These are phyloP conservation scores for Saccostrea echinata DNA, from an alignment of 1,140 invertebrate species.

Conservation along the genomic window DNA sequence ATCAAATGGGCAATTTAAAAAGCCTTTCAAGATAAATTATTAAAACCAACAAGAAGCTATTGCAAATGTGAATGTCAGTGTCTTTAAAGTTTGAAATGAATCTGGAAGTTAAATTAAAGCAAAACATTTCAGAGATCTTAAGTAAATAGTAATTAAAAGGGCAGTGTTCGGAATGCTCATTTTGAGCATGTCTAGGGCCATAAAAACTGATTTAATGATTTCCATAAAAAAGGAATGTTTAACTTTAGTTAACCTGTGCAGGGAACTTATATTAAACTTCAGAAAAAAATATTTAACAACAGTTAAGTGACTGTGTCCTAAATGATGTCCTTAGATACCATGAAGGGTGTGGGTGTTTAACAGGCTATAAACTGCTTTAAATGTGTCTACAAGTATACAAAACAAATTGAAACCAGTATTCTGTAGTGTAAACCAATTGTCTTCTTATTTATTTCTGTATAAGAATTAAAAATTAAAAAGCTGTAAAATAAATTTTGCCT, in stretches of 20 bases:
- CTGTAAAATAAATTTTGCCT: too few species aligned
- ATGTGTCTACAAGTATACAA: not conserved
- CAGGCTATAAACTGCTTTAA: not conserved
- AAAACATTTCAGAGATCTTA: slow-evolving; percentile 1
- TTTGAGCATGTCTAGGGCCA: not conserved
- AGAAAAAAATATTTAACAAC: not conserved
- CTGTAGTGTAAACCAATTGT: too few species aligned
- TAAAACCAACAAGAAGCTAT: not conserved
- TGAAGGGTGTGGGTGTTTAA: not conserved
- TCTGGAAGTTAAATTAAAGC: slow-evolving; percentile 15
- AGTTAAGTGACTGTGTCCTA: not conserved
- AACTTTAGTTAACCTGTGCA: not conserved
- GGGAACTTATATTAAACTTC: not conserved
- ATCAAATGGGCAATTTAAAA: slow-evolving; percentile 35
- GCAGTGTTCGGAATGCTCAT: not conserved
- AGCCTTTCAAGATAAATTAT: slow-evolving; percentile 2
- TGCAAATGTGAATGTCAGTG: not conserved
- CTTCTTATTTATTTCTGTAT: too few species aligned
- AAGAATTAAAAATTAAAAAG: too few species aligned
- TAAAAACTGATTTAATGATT: slow-evolving; percentile 15
- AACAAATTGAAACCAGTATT: too few species aligned
- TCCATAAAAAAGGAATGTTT: not conserved
- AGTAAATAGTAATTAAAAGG: slow-evolving; percentile 12
- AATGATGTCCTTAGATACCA: slow-evolving; percentile 1
- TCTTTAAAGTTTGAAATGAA: not conserved